Evolutionary conservation across 2,113 vertebrate species (phyloP).

Genomic region (Trematomus loennbergii): DNA sequence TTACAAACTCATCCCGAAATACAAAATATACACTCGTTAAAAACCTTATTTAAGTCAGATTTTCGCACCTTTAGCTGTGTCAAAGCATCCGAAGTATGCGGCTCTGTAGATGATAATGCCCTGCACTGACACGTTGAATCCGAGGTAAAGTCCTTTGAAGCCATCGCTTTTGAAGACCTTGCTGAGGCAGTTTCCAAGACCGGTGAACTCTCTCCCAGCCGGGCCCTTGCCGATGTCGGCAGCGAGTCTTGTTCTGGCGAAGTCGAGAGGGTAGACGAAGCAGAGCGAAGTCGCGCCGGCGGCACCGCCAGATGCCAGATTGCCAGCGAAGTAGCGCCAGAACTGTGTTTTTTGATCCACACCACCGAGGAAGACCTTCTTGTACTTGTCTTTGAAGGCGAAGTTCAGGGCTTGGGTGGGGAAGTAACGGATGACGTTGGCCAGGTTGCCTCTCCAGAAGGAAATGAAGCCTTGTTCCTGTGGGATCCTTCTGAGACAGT

Average conservation of each 20-base stretch:
- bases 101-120: constrained; percentile 99
- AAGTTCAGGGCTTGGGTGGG: constrained; percentile 99
- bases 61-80: constrained; percentile 94
- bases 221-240: constrained; percentile 95
- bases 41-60: not conserved
- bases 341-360: constrained; percentile 98
- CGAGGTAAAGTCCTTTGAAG: constrained; percentile 92
- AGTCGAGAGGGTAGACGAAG: constrained; percentile 99
- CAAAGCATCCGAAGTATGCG: constrained; percentile 97
- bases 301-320: constrained; percentile 95
- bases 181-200: constrained; percentile 91
- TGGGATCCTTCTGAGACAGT: constrained; percentile 95
- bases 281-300: constrained; percentile 98
- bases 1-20: not conserved
- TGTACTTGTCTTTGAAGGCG: constrained; percentile 99
- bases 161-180: constrained; percentile 97
- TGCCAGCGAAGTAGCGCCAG: constrained; percentile 98
- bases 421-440: constrained; percentile 99
- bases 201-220: constrained; percentile 91
- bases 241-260: constrained; percentile 96
- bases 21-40: not conserved
- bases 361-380: constrained; percentile 98
- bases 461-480: constrained; percentile 96
- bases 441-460: constrained; percentile 99
- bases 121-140: constrained; percentile 98